These are phyloP conservation scores for Rhinatrema bivittatum DNA, from an alignment of 2,797 vertebrate species.

Conservation along the genomic window DNA sequence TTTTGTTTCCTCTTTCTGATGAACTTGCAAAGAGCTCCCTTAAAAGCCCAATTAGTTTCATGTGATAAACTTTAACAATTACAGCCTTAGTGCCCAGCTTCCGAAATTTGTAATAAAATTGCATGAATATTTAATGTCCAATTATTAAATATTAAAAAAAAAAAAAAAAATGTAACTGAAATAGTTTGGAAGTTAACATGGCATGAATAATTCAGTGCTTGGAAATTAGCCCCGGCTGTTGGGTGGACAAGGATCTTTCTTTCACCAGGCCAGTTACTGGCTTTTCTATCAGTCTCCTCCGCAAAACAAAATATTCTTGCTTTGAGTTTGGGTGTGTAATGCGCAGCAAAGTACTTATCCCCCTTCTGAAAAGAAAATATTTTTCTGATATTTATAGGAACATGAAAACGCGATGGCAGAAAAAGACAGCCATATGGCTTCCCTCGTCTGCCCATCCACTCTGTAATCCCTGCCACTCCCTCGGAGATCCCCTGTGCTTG, in stretches of 20 bases:
- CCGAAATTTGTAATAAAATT: slow-evolving; percentile 56
- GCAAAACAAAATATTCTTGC: no score
- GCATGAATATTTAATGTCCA: slow-evolving; percentile 58
- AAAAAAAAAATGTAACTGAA: slow-evolving; percentile 56
- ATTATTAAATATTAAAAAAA: slow-evolving; percentile 66
- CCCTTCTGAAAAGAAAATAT: no score
- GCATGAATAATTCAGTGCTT: slow-evolving; percentile 52
- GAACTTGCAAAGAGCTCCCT: slow-evolving; percentile 8
- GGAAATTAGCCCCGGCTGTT: slow-evolving; percentile 1
- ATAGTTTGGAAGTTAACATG: slow-evolving; percentile 45
- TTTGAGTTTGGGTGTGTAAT: no score
- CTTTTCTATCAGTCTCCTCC: no score
- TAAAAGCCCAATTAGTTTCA: slow-evolving; percentile 7
- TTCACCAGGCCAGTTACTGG: no score
- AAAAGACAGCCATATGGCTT: no score
- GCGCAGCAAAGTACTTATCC: no score
- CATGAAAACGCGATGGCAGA: no score
- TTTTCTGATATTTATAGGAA: no score
- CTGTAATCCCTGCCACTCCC: no score
- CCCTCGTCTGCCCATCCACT: no score
- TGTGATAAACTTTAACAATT: slow-evolving; percentile 36
- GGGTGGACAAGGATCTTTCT: slow-evolving; percentile 12
- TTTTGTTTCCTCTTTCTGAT: slow-evolving; percentile 1
- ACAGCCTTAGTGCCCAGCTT: slow-evolving; percentile 25
- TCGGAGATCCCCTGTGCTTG: no score